Conservation (phyloP, 2,113 vertebrate species). For the Apteryx owenii region DNA sequence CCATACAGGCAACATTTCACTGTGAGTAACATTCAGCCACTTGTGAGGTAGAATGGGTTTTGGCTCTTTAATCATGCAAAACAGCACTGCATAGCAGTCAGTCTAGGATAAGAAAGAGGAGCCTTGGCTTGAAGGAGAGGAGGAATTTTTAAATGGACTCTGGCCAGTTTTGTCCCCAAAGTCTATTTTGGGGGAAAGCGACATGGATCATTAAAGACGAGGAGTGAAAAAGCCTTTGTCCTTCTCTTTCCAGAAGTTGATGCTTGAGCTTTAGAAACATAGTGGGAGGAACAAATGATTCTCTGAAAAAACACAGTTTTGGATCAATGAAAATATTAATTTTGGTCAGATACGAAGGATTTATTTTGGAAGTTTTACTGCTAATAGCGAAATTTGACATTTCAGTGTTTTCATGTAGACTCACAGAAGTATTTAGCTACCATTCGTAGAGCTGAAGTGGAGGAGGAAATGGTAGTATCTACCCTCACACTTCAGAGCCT, state of each 20-base stretch:
- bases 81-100: accelerated
- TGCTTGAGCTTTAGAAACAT: background rate
- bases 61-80: conserved; percentile 25
- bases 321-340: background rate
- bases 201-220: background rate
- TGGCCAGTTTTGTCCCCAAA: background rate
- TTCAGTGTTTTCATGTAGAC: background rate
- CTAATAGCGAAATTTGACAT: background rate
- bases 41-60: background rate
- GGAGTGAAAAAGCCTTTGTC: background rate
- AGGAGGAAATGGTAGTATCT: background rate
- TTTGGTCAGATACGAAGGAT: background rate
- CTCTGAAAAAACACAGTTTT: background rate
- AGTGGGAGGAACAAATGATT: background rate
- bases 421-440: background rate
- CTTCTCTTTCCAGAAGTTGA: background rate
- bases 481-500: background rate
- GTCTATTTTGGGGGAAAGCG: background rate
- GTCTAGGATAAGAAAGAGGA: background rate
- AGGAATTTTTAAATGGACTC: background rate
- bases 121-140: background rate
- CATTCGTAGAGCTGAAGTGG: background rate
- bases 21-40: background rate
- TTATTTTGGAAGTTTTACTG: background rate
- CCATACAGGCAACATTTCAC: conserved; percentile 3